Percentiles rank a stretch among this genome's conserved stretches.
These are phyloP conservation scores for Amblyteles armatorius DNA, from an alignment of 2,888 invertebrate genomes.

Conservation along the genomic window DNA sequence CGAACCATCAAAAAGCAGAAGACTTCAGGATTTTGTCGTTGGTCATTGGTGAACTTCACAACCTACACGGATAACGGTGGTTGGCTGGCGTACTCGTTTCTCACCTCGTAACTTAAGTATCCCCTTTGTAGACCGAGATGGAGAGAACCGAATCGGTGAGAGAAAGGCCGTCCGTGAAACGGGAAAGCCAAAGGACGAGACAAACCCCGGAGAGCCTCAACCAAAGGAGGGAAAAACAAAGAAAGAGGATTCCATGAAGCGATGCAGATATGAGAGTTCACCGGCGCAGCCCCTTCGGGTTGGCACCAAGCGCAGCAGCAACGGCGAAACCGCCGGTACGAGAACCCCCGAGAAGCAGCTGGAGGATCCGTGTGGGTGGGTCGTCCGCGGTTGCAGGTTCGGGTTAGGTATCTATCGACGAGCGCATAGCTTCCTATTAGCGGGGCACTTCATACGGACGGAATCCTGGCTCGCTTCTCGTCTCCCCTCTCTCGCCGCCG, in stretches of 20 bases:
- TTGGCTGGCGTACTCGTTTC: slow-evolving; percentile 6
- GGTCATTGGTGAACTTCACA: not conserved
- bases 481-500: slow-evolving; percentile 52
- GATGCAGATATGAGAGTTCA: slow-evolving; percentile 29
- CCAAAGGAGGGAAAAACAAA: not conserved
- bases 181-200: not conserved
- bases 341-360: slow-evolving; percentile 29
- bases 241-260: not conserved
- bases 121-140: not conserved
- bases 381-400: slow-evolving; percentile 59
- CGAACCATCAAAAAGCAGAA: no score
- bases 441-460: slow-evolving; percentile 79
- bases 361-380: not conserved
- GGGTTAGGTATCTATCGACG: slow-evolving; percentile 80
- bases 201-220: not conserved
- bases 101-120: slow-evolving; percentile 30
- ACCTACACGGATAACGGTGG: not conserved
- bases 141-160: not conserved
- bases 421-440: slow-evolving; percentile 82
- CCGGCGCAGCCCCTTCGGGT: slow-evolving; percentile 9
- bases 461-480: slow-evolving; percentile 74
- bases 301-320: slow-evolving; percentile 15
- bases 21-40: not conserved
- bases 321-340: slow-evolving; percentile 19
- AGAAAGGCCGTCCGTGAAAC: not conserved